These are phyloP conservation scores for Calephelis perditalis DNA, from an alignment of 2,888 invertebrate species.

Conservation along the genomic window DNA sequence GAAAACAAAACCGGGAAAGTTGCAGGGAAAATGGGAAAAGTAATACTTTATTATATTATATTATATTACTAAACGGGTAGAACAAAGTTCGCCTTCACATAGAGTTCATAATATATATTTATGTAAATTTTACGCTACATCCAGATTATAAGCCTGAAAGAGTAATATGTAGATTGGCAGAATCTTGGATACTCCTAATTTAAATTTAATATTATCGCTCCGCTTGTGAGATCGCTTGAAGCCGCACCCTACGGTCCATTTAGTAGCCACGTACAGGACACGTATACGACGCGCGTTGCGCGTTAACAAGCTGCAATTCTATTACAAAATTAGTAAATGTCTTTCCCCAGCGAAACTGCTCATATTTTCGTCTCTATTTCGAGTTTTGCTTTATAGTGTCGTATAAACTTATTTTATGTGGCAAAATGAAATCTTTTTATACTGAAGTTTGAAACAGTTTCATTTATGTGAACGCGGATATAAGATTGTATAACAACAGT, in stretches of 20 bases:
- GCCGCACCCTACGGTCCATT: slow-evolving; percentile 28
- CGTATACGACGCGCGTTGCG: slow-evolving; percentile 60
- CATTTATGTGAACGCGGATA: background rate
- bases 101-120: background rate
- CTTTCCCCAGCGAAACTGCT: slow-evolving; percentile 45
- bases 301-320: slow-evolving; percentile 69
- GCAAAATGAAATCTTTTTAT: slow-evolving; percentile 20
- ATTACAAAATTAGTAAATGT: slow-evolving; percentile 65
- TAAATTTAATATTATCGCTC: slow-evolving; percentile 21
- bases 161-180: too few species aligned
- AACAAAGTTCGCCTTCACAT: background rate
- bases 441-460: slow-evolving; percentile 11
- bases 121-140: background rate
- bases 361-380: slow-evolving; percentile 36
- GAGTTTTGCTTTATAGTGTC: slow-evolving; percentile 21
- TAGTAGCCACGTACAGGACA: slow-evolving; percentile 50
- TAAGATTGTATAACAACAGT: too few species aligned
- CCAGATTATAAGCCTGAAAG: too few species aligned
- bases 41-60: too few species aligned
- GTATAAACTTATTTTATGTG: slow-evolving; percentile 22
- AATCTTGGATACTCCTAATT: too few species aligned
- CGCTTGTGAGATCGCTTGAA: slow-evolving; percentile 35
- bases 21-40: too few species aligned
- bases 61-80: too few species aligned
- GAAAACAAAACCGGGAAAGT: too few species aligned